Base-by-base conservation (phyloP, 2,113 vertebrate species). In the Leucoraja erinaceus region DNA sequence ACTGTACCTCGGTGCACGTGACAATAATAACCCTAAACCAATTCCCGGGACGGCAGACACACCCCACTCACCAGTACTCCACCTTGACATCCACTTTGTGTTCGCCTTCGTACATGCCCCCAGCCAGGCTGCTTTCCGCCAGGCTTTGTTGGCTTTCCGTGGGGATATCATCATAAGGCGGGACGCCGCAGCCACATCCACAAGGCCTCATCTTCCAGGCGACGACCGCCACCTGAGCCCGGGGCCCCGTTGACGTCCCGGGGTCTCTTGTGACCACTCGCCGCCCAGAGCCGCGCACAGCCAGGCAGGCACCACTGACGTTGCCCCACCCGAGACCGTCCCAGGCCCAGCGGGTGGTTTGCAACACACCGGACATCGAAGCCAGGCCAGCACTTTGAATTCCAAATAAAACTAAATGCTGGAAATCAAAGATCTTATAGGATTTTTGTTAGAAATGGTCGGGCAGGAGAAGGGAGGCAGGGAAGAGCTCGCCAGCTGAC, bases 21-120 rank as follows among this genome's bases (percentile, higher is more conserved):
- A 47, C 38, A 47, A 47, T 47, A 47, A 47, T 47, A 3, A 47
- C 0, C 38, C 38, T 47, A 47, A 47, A 47, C 38, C 38, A 47
- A 47, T 47, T 47, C 38, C 38, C 38, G 38, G 38, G 38, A 47
- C 38, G 38, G 74, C 74, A 4, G 22, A 8, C 6, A 66, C 63
- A 0, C 5, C 63, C 18, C 47, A 81, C 78, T n/a, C 10, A 86
- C 83, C 83, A 86, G n/a, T 86, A 86, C n/a, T 86, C 83, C 25
- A 86, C 83, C 5, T n/a, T 4, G n/a, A 86, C 83, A 0, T 28
- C 56, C 56, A 61, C 6, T 0, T 25, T 1, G 74, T 25, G 22
- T 28, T 75, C 74, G 28, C 3, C 7, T 0, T 75, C 74, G 70
- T 77, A 74, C 0, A 63, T 92, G 28, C 94, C 95, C 20, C 94